Conservation (phyloP, 2,888 invertebrate genomes). For the Mechanitis mazaeus region DNA sequence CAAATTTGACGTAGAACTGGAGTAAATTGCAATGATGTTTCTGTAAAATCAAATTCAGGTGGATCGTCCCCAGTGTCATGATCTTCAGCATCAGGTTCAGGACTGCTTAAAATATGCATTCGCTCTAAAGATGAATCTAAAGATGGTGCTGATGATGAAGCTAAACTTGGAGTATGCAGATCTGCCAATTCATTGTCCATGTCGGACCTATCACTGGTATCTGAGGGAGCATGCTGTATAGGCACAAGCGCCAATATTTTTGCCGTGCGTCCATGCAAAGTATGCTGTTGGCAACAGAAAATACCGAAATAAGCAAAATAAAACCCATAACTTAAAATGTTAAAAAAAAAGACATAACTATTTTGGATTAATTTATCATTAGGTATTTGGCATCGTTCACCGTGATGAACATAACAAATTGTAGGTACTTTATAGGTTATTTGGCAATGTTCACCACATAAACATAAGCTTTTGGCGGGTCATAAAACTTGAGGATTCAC, state of each 20-base stretch:
- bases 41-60: constrained; percentile 23
- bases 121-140: constrained; percentile 27
- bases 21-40: constrained; percentile 25
- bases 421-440: constrained; percentile 23
- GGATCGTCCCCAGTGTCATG: constrained; percentile 25
- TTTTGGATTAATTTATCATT: constrained; percentile 24
- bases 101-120: constrained; percentile 25
- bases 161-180: constrained; percentile 23
- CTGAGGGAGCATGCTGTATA: constrained; percentile 26
- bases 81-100: constrained; percentile 24
- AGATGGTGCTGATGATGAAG: constrained; percentile 23
- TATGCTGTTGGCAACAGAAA: constrained; percentile 24
- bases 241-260: constrained; percentile 27
- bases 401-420: constrained; percentile 25
- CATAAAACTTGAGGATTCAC: constrained; percentile 27
- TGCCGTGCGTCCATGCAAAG: constrained; percentile 23
- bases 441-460: constrained; percentile 28
- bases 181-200: constrained; percentile 20
- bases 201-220: constrained; percentile 24
- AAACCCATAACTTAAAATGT: constrained; percentile 20
- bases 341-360: constrained; percentile 21
- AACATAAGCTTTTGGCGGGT: constrained; percentile 24
- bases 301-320: constrained; percentile 22
- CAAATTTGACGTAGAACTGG: constrained; percentile 27
- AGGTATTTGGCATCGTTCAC: constrained; percentile 25